Conservation (phyloP, 2,888 invertebrate species). For the Phragmatobia fuliginosa region DNA sequence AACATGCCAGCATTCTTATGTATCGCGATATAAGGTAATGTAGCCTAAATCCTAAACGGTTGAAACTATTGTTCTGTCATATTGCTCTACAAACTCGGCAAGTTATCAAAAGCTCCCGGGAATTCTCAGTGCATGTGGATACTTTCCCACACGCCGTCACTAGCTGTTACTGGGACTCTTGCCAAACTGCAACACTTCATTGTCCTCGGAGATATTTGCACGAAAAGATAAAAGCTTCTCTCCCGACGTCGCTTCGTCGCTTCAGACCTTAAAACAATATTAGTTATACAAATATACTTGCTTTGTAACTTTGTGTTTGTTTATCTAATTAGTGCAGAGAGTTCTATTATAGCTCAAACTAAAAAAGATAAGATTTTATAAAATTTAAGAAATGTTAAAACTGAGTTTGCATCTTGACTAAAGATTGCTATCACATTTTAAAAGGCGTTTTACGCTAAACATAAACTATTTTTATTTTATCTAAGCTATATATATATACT, state of each 20-base stretch:
- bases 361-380: not conserved
- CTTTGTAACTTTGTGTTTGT: not conserved
- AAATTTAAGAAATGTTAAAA: not conserved
- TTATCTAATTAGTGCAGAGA: not conserved
- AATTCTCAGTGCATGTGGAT: conserved; percentile 53
- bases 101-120: conserved; percentile 36
- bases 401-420: conserved; percentile 3
- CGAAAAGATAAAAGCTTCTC: conserved; percentile 32
- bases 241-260: not conserved
- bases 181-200: conserved; percentile 48
- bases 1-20: conserved; percentile 44
- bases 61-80: conserved; percentile 49
- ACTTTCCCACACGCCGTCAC: conserved; percentile 55
- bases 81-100: conserved; percentile 38
- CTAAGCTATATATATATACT: too few relatives aligned
- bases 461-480: too few relatives aligned
- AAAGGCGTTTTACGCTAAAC: conserved; percentile 9
- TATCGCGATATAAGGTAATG: conserved; percentile 40
- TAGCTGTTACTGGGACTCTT: conserved; percentile 33
- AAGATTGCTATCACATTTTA: conserved; percentile 8
- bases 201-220: conserved; percentile 35
- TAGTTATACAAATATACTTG: not conserved
- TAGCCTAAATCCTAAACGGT: conserved; percentile 51
- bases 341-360: too few relatives aligned
- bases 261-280: not conserved